Evolutionary conservation across 1,140 invertebrate genomes (phyloP), one percentile per base, ranked within the genome.

Genomic region (Temnothorax nylanderi): DNA sequence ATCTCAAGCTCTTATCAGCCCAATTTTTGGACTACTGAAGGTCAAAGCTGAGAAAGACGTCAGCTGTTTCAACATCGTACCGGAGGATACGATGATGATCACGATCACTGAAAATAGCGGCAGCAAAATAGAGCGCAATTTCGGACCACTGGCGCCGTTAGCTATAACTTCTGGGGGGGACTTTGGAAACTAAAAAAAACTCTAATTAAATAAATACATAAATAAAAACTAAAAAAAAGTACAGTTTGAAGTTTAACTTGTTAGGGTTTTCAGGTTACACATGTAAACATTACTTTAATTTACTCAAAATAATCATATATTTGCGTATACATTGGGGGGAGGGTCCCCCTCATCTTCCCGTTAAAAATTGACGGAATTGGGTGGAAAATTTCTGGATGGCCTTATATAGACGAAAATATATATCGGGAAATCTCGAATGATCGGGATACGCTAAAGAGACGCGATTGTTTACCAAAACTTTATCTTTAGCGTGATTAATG

Each of bases 391-490:
- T 7, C 5, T 58, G 10, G 34, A 5, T 21, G 41, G 13, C 10
- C 5, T 6, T 58, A 6, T 3, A 6, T 3, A n/a, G 7, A 54
- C 26, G n/a, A 54, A 34, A 32, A 47, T 32, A 11, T 13, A 13
- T 4, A 26, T 81, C 21, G 44, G 11, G 18, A 82, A 58, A 60
- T 82, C 26, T 26, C 6, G 18, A 0, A 21, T 32, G 13, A 60
- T 74, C 26, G 41, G n/a, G 54, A 82, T 41, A 3, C n/a, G 26
- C 10, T 21, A 1, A 47, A 74, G 13, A 49, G 13, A 26, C 44
- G 3, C n/a, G 54, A 5, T 44, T 84, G 80, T 84, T 84, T 84
- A 60, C 18, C 21, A 49, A 74, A 74, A 60, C 75, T 84, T 18
- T 49, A 37, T 84, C 80, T 60, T 26, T 26, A 26, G 21, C 8